These are phyloP conservation scores for Dasyurus viverrinus DNA, from an alignment of 2,113 vertebrate species.

Conservation along the genomic window DNA sequence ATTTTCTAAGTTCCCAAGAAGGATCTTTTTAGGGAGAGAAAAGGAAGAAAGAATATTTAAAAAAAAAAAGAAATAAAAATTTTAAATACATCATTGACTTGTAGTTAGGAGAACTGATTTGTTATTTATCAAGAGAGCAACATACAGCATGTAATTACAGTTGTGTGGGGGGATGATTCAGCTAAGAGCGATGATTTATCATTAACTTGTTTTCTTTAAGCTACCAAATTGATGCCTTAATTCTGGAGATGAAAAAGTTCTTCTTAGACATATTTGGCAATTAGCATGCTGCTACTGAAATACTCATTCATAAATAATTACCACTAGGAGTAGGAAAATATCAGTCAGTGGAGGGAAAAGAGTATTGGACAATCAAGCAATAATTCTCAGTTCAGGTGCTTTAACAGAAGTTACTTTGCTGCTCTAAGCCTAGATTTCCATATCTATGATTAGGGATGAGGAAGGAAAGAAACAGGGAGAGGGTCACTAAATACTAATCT, in stretches of 20 bases:
- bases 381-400: not conserved
- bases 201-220: slow-evolving; percentile 24
- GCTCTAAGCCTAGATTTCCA: not conserved
- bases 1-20: not conserved
- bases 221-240: slow-evolving; percentile 17
- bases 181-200: slow-evolving; percentile 22
- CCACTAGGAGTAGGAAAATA: not conserved
- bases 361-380: not conserved
- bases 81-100: slow-evolving; percentile 1
- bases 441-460: not conserved
- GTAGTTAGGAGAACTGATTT: slow-evolving; percentile 20
- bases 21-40: not conserved
- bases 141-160: not conserved
- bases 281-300: slow-evolving; percentile 29
- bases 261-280: slow-evolving; percentile 32
- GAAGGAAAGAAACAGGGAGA: not conserved
- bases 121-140: slow-evolving; percentile 14
- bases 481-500: not conserved
- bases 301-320: slow-evolving; percentile 39
- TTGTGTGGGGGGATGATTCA: slow-evolving; percentile 21
- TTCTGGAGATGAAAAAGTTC: slow-evolving; percentile 30
- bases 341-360: not conserved
- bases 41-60: slow-evolving; percentile 6
- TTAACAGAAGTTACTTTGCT: not conserved
- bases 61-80: slow-evolving; percentile 34